phyloP scores from a whole-genome alignment of 2,113 vertebrate species.

The Scartelaos histophorus region DNA sequence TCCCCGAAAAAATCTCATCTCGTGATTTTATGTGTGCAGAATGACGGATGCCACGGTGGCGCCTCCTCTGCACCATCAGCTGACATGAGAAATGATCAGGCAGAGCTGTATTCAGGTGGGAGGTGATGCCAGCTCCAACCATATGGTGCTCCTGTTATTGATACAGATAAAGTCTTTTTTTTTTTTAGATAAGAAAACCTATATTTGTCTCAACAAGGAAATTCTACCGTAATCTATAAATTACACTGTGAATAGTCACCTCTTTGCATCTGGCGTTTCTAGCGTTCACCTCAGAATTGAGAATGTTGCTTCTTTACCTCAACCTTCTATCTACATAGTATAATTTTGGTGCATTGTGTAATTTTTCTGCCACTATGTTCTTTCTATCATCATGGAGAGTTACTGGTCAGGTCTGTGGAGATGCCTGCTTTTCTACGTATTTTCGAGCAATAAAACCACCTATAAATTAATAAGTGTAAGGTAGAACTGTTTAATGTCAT shows the following conservation, averaged over 20 bases:
- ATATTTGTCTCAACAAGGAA: no score
- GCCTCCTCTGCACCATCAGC: constrained; percentile 28
- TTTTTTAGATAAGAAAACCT: no score
- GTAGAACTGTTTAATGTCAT: no score
- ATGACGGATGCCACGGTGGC: constrained; percentile 42
- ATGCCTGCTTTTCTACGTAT: no score
- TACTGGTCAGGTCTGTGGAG: no score
- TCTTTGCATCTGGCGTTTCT: neutral
- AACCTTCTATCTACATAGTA: constrained; percentile 8
- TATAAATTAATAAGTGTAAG: no score
- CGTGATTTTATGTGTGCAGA: constrained; percentile 28
- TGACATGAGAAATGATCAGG: constrained; percentile 24
- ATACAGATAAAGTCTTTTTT: neutral
- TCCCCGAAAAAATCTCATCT: constrained; percentile 4
- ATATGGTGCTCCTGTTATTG: constrained; percentile 3
- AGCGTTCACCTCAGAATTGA: neutral
- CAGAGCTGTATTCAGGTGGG: constrained; percentile 27
- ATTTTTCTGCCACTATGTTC: no score
- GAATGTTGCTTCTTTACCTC: constrained; percentile 12
- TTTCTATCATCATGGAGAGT: no score
- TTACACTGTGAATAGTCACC: neutral
- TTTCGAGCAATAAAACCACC: no score
- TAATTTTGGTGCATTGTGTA: neutral
- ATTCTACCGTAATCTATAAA: neutral
- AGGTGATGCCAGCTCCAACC: neutral